Conservation (phyloP, 2,113 vertebrate genomes). For the Zosterops hypoxanthus region DNA sequence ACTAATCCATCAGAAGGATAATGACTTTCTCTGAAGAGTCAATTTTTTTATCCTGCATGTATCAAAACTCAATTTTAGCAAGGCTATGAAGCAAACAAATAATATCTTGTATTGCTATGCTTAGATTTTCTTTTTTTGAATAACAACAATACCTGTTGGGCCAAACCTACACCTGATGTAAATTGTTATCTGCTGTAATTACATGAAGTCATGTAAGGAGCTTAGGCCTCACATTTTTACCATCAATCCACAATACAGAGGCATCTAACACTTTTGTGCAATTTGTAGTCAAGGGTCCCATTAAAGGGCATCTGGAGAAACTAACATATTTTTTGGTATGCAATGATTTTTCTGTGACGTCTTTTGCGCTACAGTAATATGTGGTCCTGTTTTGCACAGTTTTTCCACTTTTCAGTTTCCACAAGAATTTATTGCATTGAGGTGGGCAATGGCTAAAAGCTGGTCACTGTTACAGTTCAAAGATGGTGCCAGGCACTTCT, state of each 20-base stretch:
- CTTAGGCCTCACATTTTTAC: background rate
- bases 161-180: background rate
- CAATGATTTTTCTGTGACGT: background rate
- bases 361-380: background rate
- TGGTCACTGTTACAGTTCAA: background rate
- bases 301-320: background rate
- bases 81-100: background rate
- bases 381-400: background rate
- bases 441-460: background rate
- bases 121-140: background rate
- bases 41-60: background rate
- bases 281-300: background rate
- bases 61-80: background rate
- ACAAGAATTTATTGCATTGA: background rate
- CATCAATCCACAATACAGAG: background rate
- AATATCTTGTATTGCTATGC: background rate
- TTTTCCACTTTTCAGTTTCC: background rate
- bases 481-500: background rate
- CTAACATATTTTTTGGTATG: background rate
- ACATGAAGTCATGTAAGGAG: background rate
- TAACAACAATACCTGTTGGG: rapidly evolving
- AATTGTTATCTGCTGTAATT: background rate
- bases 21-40: background rate
- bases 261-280: background rate
- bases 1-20: constrained; percentile 7